Evolutionary conservation across 2,888 invertebrate species (phyloP), one percentile per base, ranked within the genome.

Genomic region (Microplitis manilae): DNA sequence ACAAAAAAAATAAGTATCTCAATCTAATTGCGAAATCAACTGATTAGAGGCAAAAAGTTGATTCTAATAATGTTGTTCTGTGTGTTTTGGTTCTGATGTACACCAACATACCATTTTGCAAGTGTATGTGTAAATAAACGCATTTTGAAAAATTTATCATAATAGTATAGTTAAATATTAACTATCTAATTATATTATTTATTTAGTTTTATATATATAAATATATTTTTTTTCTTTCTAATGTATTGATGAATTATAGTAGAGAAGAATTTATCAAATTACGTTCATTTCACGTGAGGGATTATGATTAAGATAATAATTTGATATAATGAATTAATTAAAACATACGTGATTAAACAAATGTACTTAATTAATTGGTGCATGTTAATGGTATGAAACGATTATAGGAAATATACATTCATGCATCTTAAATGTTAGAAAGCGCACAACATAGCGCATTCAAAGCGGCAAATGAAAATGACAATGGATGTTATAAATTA

Each of bases 41-140:
- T 86, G 81, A 82, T 84, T 83, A 82, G 80, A 86, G 83, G 86
- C 80, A 86, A 87, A 85, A 86, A 86, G 79, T 85, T 82, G 84
- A 89, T 86, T 87, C 81, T 85, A 85, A 84, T 85, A 83, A 86
- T 87, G 86, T 89, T 88, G 88, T 90, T 90, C 87, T 90, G 89
- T 90, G 91, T 91, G 91, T 91, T 81, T 78, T 82, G 90, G 50
- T 90, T 91, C 90, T 91, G 90, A 91, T 90, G 92, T 93, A 93
- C 93, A 93, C 93, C 93, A 93, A 93, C 93, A 93, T 93, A 93
- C 93, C 93, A 93, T 93, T 93, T 92, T 92, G 89, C 88, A 88
- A 87, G 88, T 88, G 89, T 89, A 84, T 85, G 85, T 84, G 82
- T 78, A 81, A 84, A 84, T 73, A 83, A 87, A 87, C 87, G 87